Conservation (phyloP, 1,140 invertebrate species). For the Ruditapes philippinarum region DNA sequence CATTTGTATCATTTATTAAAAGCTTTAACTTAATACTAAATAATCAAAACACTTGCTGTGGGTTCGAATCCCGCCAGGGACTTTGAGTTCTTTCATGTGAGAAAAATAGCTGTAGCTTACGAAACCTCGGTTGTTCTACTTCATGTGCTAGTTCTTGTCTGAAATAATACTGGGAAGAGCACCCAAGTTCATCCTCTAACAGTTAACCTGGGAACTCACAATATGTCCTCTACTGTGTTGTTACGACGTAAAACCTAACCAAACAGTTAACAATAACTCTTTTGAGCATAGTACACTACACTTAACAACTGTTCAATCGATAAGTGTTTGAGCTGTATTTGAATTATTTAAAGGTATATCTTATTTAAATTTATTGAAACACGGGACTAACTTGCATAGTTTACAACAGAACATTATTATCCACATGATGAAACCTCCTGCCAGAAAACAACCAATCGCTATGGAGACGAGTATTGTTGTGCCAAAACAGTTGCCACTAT, state of each 20-base stretch:
- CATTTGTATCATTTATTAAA: too few species aligned
- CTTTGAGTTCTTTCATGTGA: background rate
- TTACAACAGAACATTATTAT: background rate
- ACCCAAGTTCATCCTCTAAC: background rate
- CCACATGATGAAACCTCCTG: background rate
- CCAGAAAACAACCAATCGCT: background rate
- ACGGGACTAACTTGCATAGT: background rate
- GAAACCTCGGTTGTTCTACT: background rate
- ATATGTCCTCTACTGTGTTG: background rate
- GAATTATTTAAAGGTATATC: too few species aligned
- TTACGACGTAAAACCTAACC: background rate
- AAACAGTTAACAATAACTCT: too few species aligned
- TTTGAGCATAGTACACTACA: too few species aligned
- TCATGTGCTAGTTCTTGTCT: too few species aligned
- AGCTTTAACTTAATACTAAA: too few species aligned
- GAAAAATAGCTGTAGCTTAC: background rate
- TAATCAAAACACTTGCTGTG: background rate
- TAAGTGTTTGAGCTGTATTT: too few species aligned
- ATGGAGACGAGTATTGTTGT: background rate
- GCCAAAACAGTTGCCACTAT: background rate
- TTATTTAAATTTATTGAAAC: too few species aligned
- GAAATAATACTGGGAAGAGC: background rate
- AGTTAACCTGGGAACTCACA: background rate
- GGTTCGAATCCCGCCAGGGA: background rate
- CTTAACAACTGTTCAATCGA: too few species aligned